Base-by-base conservation (phyloP, 53 echinoderm and acorn worm species). In the Crossaster papposus region DNA sequence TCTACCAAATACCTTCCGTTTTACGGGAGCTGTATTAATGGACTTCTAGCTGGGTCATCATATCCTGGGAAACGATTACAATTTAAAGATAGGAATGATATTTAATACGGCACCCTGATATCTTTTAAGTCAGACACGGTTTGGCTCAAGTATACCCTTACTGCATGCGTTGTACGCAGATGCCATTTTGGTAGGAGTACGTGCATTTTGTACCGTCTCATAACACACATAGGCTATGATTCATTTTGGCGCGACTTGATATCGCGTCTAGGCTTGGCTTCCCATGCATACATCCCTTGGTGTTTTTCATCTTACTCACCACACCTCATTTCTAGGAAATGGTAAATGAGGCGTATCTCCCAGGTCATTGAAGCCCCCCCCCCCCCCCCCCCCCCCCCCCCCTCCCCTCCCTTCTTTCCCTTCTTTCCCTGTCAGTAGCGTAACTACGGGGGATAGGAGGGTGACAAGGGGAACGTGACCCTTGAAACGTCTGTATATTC, bases 91-190 rank as follows among this genome's bases (percentile, higher is more conserved):
- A 36, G 35, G 15, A 14, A 14, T 80, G 85, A 85, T 53, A 85
- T 85, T 30, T 73, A 85, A 85, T 53, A 85, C 72, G 85, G 85
- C 85, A 73, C 54, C 85, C 11, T 1, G 1, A 52, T 51, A 22
- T 73, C 26, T 31, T 14, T 30, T 6, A 20, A 28, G 22, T 32
- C 34, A 52, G 50, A 73, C 36, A 0, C 10, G 24, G 65, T 2
- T 34, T 8, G 23, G 36, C 36, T 37, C 24, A 24, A 36, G 28
- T 38, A 34, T 11, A 14, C 29, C n/a, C 36, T 26, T 44, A 82
- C 82, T n/a, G n/a, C n/a, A 35, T 73, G 26, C 65, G 68, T 68
- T 15, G 28, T 68, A 81, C 81, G 81, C 23, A 32, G 36, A 2
- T 36, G 81, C 63, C 81, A 81, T 62, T 83, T 38, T 38, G 38